A percentile compares a stretch with the other conserved stretches of the same genome.
Conservation (phyloP, 2,888 invertebrate species). For the Lycophotia porphyrea region DNA sequence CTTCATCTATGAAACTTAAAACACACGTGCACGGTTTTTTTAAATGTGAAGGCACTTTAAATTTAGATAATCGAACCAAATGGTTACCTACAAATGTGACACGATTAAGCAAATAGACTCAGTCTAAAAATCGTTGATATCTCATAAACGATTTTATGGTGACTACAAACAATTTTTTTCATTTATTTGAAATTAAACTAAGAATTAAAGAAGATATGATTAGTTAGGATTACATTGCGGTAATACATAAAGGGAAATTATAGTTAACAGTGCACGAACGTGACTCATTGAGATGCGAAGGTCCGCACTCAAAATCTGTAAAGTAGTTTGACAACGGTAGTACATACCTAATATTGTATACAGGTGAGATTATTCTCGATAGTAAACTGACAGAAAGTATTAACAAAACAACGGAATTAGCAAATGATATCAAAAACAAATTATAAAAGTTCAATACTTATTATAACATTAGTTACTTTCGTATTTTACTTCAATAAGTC, state of each 20-base stretch:
- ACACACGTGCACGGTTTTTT: slow-evolving; percentile 72
- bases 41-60: slow-evolving; percentile 86
- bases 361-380: slow-evolving; percentile 62
- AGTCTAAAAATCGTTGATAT: slow-evolving; percentile 15
- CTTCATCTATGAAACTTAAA: slow-evolving; percentile 46
- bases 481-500: slow-evolving; percentile 90
- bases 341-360: slow-evolving; percentile 60
- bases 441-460: slow-evolving; percentile 86
- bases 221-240: slow-evolving; percentile 20
- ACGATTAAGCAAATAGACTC: slow-evolving; percentile 24
- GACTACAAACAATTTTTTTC: slow-evolving; percentile 14
- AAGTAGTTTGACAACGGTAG: slow-evolving; percentile 68
- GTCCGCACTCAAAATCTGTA: slow-evolving; percentile 40
- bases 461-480: slow-evolving; percentile 88
- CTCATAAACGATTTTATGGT: slow-evolving; percentile 1
- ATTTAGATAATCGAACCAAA: slow-evolving; percentile 74
- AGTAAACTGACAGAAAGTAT: slow-evolving; percentile 62
- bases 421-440: slow-evolving; percentile 75
- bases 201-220: slow-evolving; percentile 16
- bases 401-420: slow-evolving; percentile 65
- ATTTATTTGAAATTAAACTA: slow-evolving; percentile 26
- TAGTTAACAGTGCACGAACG: slow-evolving; percentile 50
- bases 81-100: slow-evolving; percentile 25
- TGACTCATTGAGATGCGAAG: slow-evolving; percentile 48
- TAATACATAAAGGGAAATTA: slow-evolving; percentile 23